Evolutionary conservation across 2,888 invertebrate species (phyloP), one percentile per base, ranked within the genome.

Genomic region (Tuta absoluta): DNA sequence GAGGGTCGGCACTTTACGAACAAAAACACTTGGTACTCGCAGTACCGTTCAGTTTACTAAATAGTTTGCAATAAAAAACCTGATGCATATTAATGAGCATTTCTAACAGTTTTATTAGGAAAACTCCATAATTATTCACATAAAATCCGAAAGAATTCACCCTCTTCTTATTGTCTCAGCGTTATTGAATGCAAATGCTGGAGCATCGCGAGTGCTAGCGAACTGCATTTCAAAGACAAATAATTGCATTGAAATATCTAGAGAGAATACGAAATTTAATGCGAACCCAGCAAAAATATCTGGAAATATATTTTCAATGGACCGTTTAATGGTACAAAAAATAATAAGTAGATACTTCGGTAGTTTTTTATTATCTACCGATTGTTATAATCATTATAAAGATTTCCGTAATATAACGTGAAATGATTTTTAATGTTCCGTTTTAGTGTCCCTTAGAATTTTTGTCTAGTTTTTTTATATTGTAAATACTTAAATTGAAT

Each of bases 181-280:
- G 73, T 74, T 73, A 76, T 75, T 74, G 68, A 73, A 73, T 68
- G 74, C 71, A 77, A 79, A 75, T 72, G 73, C 74, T 74, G 75
- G 75, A 80, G 76, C 77, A 78, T 74, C 69, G 75, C 72, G 78
- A 79, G 76, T 78, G 76, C 74, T 74, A 68, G 75, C 70, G 73
- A 80, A 79, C 77, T 84, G 80, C 78, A 85, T 82, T 81, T 77
- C 76, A 77, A 84, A 84, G 78, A 81, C 82, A 85, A 84, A 85
- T 85, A 86, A 84, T 83, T 82, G 81, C 78, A 75, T 76, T 71
- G 72, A 67, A 76, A 82, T 77, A 75, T 75, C 76, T 67, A 72
- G 76, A 81, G 80, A 69, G 79, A 82, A 81, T 81, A 79, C 77
- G 78, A 77, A 82, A 82, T 84, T 82, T 82, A 78, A 82, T 79